Conservation (phyloP, 1,140 invertebrate species). For the Wiebesia pumilae region DNA sequence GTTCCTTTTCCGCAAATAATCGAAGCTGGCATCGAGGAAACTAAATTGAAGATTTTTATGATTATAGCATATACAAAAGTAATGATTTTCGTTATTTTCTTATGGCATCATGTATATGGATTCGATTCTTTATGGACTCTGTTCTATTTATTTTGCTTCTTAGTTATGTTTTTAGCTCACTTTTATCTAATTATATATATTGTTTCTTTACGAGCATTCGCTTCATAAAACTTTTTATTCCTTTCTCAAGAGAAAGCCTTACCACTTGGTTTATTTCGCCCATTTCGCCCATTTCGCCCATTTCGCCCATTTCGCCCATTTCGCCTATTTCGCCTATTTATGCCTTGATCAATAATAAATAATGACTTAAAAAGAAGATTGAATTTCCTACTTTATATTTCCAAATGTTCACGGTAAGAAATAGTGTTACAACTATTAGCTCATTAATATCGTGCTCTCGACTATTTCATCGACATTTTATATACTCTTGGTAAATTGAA, state of each 20-base stretch:
- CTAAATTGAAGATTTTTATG: slow-evolving; percentile 33
- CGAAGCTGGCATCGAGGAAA: slow-evolving; percentile 11
- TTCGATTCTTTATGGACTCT: not conserved
- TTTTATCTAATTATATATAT: slow-evolving; percentile 23
- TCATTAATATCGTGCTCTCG: not conserved
- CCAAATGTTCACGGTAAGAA: too few relatives aligned
- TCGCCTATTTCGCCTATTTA: too few relatives aligned
- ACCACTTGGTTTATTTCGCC: not conserved
- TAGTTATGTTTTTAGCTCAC: not conserved
- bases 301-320: too few relatives aligned
- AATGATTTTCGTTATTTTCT: not conserved
- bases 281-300: too few relatives aligned
- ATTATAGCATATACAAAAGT: slow-evolving; percentile 19
- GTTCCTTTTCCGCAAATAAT: slow-evolving; percentile 44
- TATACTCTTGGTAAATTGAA: not conserved
- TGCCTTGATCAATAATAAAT: not conserved
- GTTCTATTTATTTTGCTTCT: not conserved
- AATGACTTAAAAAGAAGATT: not conserved
- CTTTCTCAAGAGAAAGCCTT: slow-evolving; percentile 2
- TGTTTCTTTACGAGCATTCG: not conserved
- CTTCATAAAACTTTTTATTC: not conserved
- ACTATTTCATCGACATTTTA: not conserved
- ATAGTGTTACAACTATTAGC: not conserved
- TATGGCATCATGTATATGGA: not conserved
- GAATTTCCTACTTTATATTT: not conserved